These are phyloP conservation scores for Plusia festucae DNA, from an alignment of 2,888 invertebrate species.

Conservation along the genomic window DNA sequence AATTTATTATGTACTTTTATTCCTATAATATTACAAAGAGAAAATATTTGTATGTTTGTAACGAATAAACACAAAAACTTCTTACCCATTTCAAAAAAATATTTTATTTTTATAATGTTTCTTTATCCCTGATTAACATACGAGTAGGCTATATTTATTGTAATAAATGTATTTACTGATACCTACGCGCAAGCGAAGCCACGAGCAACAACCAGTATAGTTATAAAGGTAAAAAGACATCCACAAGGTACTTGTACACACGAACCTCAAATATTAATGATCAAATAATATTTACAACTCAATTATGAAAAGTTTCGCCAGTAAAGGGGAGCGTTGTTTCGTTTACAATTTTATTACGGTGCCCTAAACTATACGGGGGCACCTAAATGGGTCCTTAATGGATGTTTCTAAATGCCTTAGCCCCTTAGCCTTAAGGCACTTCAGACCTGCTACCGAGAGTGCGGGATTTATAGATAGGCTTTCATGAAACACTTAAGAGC, in stretches of 20 bases:
- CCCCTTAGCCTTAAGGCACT: constrained; percentile 33
- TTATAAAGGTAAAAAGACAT: constrained; percentile 20
- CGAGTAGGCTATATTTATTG: no score
- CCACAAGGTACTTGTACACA: constrained; percentile 13
- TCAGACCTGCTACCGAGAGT: constrained; percentile 25
- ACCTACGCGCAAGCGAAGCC: no score
- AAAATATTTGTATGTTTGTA: no score
- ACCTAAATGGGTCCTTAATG: constrained; percentile 73
- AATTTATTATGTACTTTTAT: no score
- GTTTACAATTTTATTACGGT: constrained; percentile 68
- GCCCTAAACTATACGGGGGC: constrained; percentile 67
- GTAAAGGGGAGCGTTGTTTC: constrained; percentile 57
- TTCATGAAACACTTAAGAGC: not conserved
- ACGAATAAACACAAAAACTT: no score
- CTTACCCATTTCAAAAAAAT: no score
- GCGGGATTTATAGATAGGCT: constrained; percentile 25
- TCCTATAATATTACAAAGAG: no score
- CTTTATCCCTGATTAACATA: no score
- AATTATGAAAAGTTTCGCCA: constrained; percentile 55
- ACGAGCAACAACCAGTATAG: no score
- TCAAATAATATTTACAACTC: constrained; percentile 54
- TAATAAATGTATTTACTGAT: no score
- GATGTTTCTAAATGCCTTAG: constrained; percentile 70
- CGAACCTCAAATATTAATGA: constrained; percentile 36
- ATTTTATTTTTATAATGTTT: no score